Evolutionary conservation across 2,888 invertebrate species (phyloP), one percentile per base, ranked within the genome.

Genomic region (Lepidochrysops patricia): DNA sequence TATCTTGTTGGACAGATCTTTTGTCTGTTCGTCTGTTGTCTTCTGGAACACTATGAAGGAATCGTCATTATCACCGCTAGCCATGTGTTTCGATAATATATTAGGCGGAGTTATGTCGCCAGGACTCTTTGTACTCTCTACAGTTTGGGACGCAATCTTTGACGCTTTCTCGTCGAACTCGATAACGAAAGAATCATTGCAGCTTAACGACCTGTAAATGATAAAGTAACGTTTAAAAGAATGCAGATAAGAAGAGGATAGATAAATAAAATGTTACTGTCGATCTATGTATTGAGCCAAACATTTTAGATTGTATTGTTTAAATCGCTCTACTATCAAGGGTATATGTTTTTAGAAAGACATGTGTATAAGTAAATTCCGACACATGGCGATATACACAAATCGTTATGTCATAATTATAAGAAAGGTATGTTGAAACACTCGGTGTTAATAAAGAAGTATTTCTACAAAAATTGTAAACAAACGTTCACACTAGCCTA

Each of bases 111-210:
- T 68, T 60, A 71, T 64, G 61, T 75, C 71, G 52, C 65, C 26
- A 0, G 54, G 54, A 12, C 27, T 29, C 4, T 54, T 54, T 19
- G 54, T 60, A 57, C 59, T 50, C 43, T 54, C 57, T 15, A 63
- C 52, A 23, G 57, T 59, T 32, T 73, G 74, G 0, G 75, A 70
- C 0, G 74, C 76, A 23, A 56, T 59, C 32, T 73, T 74, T 0
- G 75, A 70, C 0, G 75, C 76, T 63, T 82, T 75, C 19, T 84
- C 83, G 60, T 84, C 87, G 69, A 88, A 89, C 0, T 84, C 74
- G 61, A 89, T 84, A 68, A 85, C 87, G 71, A 84, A 79, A 0
- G 89, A 90, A 49, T 89, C 89, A 68, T 81, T 88, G 74, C 86
- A 87, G 64, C 90, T 90, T 35, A 77, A 72, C 0, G 90, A 89